These are phyloP conservation scores for Pachypanchax playfairii DNA, from an alignment of 2,113 vertebrate genomes.

Conservation along the genomic window DNA sequence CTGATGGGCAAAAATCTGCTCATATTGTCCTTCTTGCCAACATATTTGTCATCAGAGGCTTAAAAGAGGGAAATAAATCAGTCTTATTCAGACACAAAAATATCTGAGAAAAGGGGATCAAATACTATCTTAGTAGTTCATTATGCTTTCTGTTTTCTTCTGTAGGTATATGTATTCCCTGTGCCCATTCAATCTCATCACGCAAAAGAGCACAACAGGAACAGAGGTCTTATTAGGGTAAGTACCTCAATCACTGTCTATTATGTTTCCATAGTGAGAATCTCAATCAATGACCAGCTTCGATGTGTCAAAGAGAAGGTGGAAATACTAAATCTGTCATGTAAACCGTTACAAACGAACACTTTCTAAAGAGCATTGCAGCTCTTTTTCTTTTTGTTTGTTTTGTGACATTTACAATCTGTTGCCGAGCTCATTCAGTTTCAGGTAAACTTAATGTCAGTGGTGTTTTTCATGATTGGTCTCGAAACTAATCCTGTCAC, in stretches of 20 bases:
- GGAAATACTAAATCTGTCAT: background rate
- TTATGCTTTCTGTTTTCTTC: constrained; percentile 19
- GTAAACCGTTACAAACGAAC: background rate
- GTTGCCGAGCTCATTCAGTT: constrained; percentile 6
- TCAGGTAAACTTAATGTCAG: constrained; percentile 7
- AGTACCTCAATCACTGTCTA: constrained; percentile 55
- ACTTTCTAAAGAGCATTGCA: background rate
- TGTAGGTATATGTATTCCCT: constrained; percentile 74
- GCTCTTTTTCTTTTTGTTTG: background rate
- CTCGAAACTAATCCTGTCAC: constrained; percentile 32
- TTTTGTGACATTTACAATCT: constrained; percentile 30
- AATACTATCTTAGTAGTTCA: constrained; percentile 2
- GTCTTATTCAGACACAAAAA: too few relatives aligned
- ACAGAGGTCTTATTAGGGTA: constrained; percentile 76
- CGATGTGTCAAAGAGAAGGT: constrained; percentile 8
- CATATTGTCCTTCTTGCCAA: too few relatives aligned
- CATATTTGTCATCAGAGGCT: too few relatives aligned
- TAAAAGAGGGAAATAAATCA: too few relatives aligned
- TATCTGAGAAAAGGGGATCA: background rate
- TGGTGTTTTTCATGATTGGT: constrained; percentile 33
- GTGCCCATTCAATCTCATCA: constrained; percentile 76
- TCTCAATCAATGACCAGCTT: constrained; percentile 8
- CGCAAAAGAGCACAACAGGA: constrained; percentile 70
- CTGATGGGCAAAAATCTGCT: constrained; percentile 1
- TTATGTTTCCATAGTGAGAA: constrained; percentile 30